Percentiles rank a stretch among this genome's conserved stretches.
phyloP scores from a whole-genome alignment of 2,888 invertebrate genomes.

The Acanthosoma haemorrhoidale region DNA sequence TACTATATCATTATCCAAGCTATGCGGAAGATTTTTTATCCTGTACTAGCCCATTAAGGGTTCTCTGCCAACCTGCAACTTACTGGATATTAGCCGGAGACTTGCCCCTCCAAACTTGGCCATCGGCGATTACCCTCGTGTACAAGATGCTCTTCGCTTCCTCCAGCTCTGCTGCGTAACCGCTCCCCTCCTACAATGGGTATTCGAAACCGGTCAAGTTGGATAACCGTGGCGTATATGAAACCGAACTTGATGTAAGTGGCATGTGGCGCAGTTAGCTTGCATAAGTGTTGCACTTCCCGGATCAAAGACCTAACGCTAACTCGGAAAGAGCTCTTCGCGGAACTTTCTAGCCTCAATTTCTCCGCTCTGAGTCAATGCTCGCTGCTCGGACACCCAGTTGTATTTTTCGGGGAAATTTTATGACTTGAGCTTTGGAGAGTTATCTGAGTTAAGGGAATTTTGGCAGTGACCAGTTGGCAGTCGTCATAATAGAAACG shows the following conservation, averaged over 20 bases:
- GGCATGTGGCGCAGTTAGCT: neutral
- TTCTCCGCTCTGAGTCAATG: neutral
- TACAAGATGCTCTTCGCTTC: neutral
- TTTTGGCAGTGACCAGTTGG: no score
- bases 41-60: no score
- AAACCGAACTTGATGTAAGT: slow-evolving; percentile 17
- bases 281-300: slow-evolving; percentile 22
- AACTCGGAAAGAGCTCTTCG: neutral
- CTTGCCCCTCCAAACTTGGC: no score
- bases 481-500: no score
- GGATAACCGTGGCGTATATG: slow-evolving; percentile 11
- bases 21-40: no score
- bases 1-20: no score
- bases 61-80: no score
- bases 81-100: no score
- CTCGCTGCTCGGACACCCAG: no score
- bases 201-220: slow-evolving; percentile 22
- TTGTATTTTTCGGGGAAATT: no score
- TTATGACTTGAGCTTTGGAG: no score
- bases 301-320: slow-evolving; percentile 2
- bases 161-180: neutral
- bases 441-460: no score
- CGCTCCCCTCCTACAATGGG: neutral
- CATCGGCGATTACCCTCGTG: neutral
- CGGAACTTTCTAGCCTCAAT: neutral